A percentile compares a stretch with the other conserved stretches of the same genome.
Conservation (phyloP, 2,797 vertebrate genomes). For the Molossus alvarezi region DNA sequence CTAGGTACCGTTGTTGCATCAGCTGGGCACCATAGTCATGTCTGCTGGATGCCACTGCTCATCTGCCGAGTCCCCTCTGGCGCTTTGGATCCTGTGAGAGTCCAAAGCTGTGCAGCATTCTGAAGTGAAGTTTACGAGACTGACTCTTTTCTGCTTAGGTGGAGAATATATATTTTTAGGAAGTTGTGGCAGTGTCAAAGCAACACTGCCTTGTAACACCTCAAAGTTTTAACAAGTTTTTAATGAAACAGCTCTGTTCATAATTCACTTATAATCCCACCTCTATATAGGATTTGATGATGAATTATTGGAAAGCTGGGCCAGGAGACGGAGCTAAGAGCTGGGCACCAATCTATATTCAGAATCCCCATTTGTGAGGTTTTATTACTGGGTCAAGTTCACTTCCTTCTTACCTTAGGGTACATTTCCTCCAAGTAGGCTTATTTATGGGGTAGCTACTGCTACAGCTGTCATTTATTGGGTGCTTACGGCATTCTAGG, state of each 20-base stretch:
- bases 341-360: not conserved
- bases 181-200: not conserved
- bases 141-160: not conserved
- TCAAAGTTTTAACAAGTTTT: not conserved
- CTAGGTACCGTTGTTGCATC: not conserved
- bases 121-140: not conserved
- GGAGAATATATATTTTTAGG: not conserved
- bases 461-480: not conserved
- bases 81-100: constrained; percentile 31
- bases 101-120: not conserved
- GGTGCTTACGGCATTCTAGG: not conserved
- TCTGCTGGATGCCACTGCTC: not conserved
- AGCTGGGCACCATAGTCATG: not conserved
- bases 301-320: not conserved
- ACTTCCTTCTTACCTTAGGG: constrained; percentile 10
- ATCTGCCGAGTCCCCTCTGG: not conserved
- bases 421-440: constrained; percentile 6
- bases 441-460: constrained; percentile 33
- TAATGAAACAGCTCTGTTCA: constrained; percentile 9
- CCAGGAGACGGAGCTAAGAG: not conserved
- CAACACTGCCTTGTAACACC: not conserved
- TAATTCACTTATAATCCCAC: not conserved
- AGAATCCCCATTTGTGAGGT: constrained; percentile 1
- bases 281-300: not conserved
- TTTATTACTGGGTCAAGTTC: constrained; percentile 21